phyloP scores from a whole-genome alignment of 2,797 vertebrate genomes.

The Pitangus sulphuratus region DNA sequence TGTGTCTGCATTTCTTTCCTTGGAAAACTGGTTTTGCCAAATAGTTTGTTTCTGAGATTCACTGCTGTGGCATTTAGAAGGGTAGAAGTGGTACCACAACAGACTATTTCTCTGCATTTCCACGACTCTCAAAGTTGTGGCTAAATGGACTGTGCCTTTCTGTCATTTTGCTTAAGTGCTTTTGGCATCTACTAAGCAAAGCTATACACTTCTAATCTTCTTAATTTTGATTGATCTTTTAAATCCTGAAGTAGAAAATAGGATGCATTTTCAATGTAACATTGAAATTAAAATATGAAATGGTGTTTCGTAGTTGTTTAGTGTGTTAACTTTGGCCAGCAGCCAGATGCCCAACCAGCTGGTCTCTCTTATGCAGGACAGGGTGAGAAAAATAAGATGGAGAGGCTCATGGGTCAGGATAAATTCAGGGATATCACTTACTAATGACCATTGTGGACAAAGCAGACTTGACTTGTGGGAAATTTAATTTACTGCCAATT shows the following conservation, averaged over 20 bases:
- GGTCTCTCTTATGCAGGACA: neutral
- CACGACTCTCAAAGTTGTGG: neutral
- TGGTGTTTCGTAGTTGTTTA: neutral
- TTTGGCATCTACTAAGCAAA: conserved; percentile 30
- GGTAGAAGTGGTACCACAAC: neutral
- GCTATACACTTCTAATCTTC: neutral
- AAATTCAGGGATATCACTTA: neutral
- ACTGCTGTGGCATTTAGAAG: neutral
- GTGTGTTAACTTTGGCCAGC: neutral
- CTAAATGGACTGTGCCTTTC: neutral
- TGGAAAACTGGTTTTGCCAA: neutral
- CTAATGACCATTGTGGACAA: neutral
- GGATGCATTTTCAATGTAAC: neutral
- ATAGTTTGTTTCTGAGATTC: neutral
- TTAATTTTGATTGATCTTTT: conserved; percentile 41
- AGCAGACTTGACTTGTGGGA: neutral
- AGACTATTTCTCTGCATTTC: neutral
- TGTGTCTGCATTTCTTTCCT: neutral
- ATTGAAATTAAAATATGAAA: neutral
- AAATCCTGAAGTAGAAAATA: conserved; percentile 25
- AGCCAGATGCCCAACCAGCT: neutral
- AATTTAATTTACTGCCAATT: neutral
- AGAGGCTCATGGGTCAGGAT: neutral
- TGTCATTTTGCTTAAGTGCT: neutral
- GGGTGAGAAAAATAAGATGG: neutral